phyloP scores from a whole-genome alignment of 2,888 invertebrate species.

The Cremastinae sp. region DNA sequence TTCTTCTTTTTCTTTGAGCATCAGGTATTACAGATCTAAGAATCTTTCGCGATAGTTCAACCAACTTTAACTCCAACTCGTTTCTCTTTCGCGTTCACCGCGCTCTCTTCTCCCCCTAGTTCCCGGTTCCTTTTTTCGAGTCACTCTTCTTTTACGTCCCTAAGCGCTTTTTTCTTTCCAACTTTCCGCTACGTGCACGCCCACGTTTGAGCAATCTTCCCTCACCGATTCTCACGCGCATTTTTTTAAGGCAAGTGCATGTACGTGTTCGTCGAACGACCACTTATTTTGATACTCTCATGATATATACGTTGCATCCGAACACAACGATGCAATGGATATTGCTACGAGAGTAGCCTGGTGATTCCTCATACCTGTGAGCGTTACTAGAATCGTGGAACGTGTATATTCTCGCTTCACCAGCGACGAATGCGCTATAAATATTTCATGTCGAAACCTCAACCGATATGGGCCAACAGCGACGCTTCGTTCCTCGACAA shows the following conservation, averaged over 20 bases:
- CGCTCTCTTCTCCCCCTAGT: too few species aligned
- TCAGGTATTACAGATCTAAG: slow-evolving; percentile 15
- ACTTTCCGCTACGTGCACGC: slow-evolving; percentile 21
- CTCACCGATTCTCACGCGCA: slow-evolving; percentile 15
- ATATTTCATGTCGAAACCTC: slow-evolving; percentile 59
- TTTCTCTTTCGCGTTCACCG: not conserved
- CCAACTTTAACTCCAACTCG: slow-evolving; percentile 1
- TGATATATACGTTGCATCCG: slow-evolving; percentile 36
- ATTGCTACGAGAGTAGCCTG: slow-evolving; percentile 14
- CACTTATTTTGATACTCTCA: slow-evolving; percentile 42
- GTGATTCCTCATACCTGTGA: slow-evolving; percentile 4
- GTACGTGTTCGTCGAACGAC: slow-evolving; percentile 49
- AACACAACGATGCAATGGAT: slow-evolving; percentile 18
- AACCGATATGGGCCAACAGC: slow-evolving; percentile 49
- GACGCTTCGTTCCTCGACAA: too few species aligned
- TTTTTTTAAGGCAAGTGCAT: slow-evolving; percentile 41
- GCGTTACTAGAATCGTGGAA: slow-evolving; percentile 4
- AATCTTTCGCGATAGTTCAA: slow-evolving; percentile 32
- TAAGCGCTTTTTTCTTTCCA: slow-evolving; percentile 25
- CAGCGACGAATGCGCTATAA: slow-evolving; percentile 51
- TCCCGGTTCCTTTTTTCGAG: not conserved
- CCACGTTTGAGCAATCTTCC: not conserved
- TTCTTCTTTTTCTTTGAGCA: slow-evolving; percentile 11
- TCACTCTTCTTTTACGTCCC: not conserved
- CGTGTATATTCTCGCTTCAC: slow-evolving; percentile 12